Base-by-base conservation (phyloP, 2,888 invertebrate species). In the Drosophila borborema region DNA sequence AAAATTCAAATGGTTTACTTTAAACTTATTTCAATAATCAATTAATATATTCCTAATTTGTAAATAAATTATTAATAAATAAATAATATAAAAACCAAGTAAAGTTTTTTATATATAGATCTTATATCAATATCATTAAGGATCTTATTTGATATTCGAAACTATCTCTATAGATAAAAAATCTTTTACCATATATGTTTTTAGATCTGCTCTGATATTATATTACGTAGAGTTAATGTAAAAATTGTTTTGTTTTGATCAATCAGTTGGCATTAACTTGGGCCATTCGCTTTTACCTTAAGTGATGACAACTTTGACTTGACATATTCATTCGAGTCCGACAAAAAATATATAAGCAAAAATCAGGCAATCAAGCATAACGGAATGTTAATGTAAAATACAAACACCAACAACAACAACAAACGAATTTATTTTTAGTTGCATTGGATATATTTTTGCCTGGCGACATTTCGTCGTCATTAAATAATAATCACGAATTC, bases 401-500 rank as follows among this genome's bases (percentile, higher is more conserved):
- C 20, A 66, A 60, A 63, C 61, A 76, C 70, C 40, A 41, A n/a
- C 8, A 41, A 85, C 12, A 23, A 23, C 40, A 18, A 20, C 31
- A 51, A 77, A 81, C 64, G 66, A 38, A 54, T 61, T 71, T 88
- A 86, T 86, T 83, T 88, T 48, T 54, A 68, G 67, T 48, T 72
- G 69, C 69, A 65, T 75, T 77, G 75, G 67, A 79, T 77, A 75
- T 75, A 51, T 51, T 51, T 51, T 58, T 67, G 58, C 53, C 69
- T 77, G 86, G 84, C 77, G 89, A 81, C 86, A 75, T 81, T 86
- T 75, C 87, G 85, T 86, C 87, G 85, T 89, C 87, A 86, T 89
- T 86, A 87, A 89, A 85, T 80, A 87, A 89, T 79, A 78, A 89
- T 81, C 86, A 77, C 72, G 60, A 89, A 91, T 91, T 92, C 91